These are phyloP conservation scores for Phalacrocorax aristotelis DNA, from an alignment of 2,113 vertebrate genomes.

Conservation along the genomic window DNA sequence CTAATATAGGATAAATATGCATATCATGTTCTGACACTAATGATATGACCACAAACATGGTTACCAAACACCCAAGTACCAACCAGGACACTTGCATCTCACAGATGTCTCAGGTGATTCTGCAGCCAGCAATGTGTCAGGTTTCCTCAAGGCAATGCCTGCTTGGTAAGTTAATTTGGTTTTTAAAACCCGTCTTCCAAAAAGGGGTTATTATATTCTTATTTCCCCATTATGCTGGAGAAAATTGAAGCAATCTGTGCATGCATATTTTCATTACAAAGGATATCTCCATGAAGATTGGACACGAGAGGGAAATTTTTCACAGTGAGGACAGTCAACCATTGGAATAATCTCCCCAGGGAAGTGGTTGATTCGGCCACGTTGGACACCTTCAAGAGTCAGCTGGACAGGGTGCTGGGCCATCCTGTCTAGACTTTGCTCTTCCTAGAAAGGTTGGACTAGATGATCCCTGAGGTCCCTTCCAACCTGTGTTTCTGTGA, in stretches of 20 bases:
- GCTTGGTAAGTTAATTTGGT: slow-evolving; percentile 28
- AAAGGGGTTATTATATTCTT: background rate
- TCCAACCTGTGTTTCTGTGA: too few relatives aligned
- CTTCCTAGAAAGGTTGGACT: too few relatives aligned
- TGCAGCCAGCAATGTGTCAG: background rate
- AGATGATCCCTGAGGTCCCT: too few relatives aligned
- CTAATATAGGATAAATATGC: background rate
- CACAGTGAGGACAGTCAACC: too few relatives aligned
- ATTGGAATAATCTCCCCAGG: too few relatives aligned
- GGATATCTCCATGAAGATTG: background rate
- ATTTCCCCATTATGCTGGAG: background rate
- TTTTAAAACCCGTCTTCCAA: background rate
- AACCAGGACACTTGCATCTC: background rate
- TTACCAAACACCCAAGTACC: background rate
- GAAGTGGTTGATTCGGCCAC: too few relatives aligned
- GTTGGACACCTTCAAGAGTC: too few relatives aligned
- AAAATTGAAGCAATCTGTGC: background rate
- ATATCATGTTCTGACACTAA: background rate
- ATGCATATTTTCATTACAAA: background rate
- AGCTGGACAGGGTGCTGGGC: too few relatives aligned
- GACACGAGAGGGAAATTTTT: too few relatives aligned
- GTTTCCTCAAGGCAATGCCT: background rate
- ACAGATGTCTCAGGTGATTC: slow-evolving; percentile 8
- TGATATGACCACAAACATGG: background rate
- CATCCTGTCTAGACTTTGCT: too few relatives aligned